Evolutionary conservation across 2,888 invertebrate genomes (phyloP).

Genomic region (Microchrysa polita): DNA sequence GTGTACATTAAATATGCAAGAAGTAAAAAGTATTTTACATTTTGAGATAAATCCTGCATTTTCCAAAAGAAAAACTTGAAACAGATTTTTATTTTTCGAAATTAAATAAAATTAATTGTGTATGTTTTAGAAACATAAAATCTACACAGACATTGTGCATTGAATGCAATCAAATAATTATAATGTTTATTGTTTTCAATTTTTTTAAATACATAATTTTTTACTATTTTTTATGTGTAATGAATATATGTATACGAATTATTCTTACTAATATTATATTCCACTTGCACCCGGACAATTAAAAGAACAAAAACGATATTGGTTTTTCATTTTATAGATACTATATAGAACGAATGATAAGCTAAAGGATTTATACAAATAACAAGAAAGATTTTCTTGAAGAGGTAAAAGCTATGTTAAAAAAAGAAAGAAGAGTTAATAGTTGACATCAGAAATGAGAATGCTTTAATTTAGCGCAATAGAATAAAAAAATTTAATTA

Average conservation of each 20-base stretch:
- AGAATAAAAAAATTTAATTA: no score
- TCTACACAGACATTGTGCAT: constrained; percentile 25
- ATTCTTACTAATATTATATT: constrained; percentile 45
- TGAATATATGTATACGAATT: background rate
- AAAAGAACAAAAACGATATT: constrained; percentile 18
- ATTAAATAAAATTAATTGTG: background rate
- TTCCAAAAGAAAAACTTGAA: background rate
- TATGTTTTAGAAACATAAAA: constrained; percentile 3
- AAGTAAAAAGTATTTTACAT: no score
- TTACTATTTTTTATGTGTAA: constrained; percentile 1
- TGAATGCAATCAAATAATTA: constrained; percentile 18
- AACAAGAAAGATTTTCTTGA: constrained; percentile 18
- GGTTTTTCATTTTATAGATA: background rate
- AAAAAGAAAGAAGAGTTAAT: no score
- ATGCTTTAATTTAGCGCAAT: background rate
- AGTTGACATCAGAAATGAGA: background rate
- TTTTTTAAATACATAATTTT: constrained; percentile 11
- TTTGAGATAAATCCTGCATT: background rate
- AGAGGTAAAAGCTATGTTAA: no score
- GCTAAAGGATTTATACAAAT: constrained; percentile 18
- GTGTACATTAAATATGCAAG: no score
- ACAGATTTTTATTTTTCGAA: no score
- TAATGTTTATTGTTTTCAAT: background rate
- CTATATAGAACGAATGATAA: background rate
- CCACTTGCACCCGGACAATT: constrained; percentile 51